These are phyloP conservation scores for Disparrhopalites patrizii DNA, from an alignment of 2,888 invertebrate genomes.

Conservation along the genomic window DNA sequence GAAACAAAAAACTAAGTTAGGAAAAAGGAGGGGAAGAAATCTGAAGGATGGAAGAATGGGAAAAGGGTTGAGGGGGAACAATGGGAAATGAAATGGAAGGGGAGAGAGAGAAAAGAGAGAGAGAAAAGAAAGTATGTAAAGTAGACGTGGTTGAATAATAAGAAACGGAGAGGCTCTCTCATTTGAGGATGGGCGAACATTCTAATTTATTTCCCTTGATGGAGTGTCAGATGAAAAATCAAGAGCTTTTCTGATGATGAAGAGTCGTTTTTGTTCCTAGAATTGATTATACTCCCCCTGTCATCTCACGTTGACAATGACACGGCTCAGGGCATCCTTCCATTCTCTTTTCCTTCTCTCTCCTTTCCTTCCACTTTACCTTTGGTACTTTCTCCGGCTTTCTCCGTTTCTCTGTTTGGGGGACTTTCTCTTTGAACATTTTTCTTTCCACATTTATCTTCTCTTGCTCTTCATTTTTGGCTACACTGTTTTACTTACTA, in stretches of 20 bases:
- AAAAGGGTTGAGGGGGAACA: too few relatives aligned
- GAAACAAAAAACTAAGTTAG: too few relatives aligned
- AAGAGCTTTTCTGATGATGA: constrained; percentile 10
- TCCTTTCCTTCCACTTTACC: not conserved
- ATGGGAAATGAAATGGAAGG: not conserved
- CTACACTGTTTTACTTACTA: not conserved
- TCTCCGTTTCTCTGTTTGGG: not conserved
- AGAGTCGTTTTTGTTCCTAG: constrained; percentile 1
- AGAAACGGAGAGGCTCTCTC: not conserved
- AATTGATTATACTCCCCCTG: constrained; percentile 20
- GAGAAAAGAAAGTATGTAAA: not conserved
- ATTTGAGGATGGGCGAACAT: not conserved
- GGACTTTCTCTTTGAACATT: not conserved
- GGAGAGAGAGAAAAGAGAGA: not conserved
- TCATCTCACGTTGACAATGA: constrained; percentile 23
- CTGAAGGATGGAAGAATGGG: too few relatives aligned
- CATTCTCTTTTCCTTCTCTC: not conserved
- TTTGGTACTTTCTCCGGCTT: too few relatives aligned
- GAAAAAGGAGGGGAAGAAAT: too few relatives aligned
- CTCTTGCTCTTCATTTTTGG: not conserved
- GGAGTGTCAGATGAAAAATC: constrained; percentile 14
- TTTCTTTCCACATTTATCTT: not conserved
- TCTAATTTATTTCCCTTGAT: constrained; percentile 9
- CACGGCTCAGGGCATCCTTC: not conserved
- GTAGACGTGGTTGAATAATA: not conserved